Conservation (phyloP, 2,888 invertebrate species). For the Beris morrisii region DNA sequence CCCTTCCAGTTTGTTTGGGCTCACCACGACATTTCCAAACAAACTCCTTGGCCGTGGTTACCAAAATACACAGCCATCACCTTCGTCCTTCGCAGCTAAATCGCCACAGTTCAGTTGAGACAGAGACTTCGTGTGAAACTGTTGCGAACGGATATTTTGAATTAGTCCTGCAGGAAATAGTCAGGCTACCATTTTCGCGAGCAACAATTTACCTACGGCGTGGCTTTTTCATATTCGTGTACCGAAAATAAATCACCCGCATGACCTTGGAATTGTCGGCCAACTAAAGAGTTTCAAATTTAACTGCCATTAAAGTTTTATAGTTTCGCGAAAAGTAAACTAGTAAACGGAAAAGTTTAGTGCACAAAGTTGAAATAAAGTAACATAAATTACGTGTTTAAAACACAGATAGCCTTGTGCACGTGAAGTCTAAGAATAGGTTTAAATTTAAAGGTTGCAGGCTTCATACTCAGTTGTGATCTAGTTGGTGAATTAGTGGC, state of each 20-base stretch:
- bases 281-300: conserved; percentile 7
- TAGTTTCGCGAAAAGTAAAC: conserved; percentile 6
- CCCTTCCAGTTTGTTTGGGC: conserved; percentile 1
- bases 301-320: conserved; percentile 19
- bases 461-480: no score
- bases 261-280: conserved; percentile 12
- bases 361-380: no score
- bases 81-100: background rate
- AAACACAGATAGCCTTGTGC: no score
- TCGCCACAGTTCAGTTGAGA: conserved; percentile 3
- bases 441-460: no score
- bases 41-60: conserved; percentile 19
- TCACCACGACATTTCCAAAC: conserved; percentile 9
- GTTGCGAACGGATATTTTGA: background rate
- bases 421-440: no score
- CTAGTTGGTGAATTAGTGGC: background rate
- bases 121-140: background rate
- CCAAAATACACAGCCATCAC: background rate
- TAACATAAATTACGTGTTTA: no score
- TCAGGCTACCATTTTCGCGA: background rate
- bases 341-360: background rate
- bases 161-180: background rate
- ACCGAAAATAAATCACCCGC: background rate
- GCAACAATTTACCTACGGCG: background rate
- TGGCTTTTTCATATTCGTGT: background rate